Evolutionary conservation across 2,113 vertebrate species (phyloP), one percentile per base, ranked within the genome.

Genomic region (Tychaedon coryphoeus): DNA sequence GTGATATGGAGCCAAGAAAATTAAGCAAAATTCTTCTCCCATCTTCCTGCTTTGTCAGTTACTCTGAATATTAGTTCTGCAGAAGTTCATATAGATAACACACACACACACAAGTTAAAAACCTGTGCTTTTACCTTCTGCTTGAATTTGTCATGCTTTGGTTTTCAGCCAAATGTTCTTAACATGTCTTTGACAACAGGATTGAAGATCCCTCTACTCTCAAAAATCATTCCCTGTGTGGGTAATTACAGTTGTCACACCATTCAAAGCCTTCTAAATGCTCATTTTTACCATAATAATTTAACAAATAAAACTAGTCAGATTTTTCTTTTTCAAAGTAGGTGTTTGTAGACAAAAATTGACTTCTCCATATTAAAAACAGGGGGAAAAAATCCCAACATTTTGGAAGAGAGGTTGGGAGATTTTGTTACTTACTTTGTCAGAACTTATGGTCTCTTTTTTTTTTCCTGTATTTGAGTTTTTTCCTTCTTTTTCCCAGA

Each of bases 181-280:
- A 19, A 76, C 17, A 16, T 33, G 15, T 71, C 83, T 96, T 93
- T 74, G 76, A 88, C 79, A 92, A 51, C 5, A 19, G 67, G 42
- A 90, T 0, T 79, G 36, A 97, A 91, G 88, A 86, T 83, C 19
- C 40, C 56, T 77, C 64, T 64, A 20, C 43, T 66, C 69, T 72
- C 64, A 88, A 71, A 90, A 90, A 40, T 62, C 74, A 80, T 74
- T 95, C 92, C 56, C 69, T 60, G 7, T 48, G 60, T 48, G 48
- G n/a, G 69, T 91, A 95, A 95, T 92, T 84, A 80, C 9, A 79
- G 18, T n/a, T 92, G 69, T 92, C 58, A 70, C 67, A 70, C 31
- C 60, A 81, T 51, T 71, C 92, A 91, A 56, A 95, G 72, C 34
- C 56, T 42, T 20, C 54, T 62, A 22, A 33, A 50, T 8, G 7